Evolutionary conservation across 2,888 invertebrate genomes (phyloP).

Genomic region (Apodemia hepburni): DNA sequence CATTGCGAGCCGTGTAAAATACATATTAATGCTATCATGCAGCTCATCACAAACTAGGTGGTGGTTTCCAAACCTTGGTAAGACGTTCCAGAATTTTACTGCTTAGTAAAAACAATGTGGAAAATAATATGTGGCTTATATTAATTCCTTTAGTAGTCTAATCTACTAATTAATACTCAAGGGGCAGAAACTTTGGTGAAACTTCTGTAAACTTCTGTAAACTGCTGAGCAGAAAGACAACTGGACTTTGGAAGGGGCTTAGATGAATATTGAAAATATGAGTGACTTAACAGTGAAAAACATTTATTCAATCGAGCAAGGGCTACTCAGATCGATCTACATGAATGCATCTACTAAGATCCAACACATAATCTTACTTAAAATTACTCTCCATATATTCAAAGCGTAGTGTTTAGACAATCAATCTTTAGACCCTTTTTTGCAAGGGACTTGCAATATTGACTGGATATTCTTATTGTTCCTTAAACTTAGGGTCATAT

Average conservation of each 20-base stretch:
- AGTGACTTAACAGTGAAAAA: not conserved
- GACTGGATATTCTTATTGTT: slow-evolving; percentile 18
- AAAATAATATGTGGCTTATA: no score
- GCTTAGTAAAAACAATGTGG: no score
- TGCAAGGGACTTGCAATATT: slow-evolving; percentile 44
- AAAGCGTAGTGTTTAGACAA: slow-evolving; percentile 60
- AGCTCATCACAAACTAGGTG: not conserved
- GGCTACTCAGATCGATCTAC: not conserved
- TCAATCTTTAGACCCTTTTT: slow-evolving; percentile 74
- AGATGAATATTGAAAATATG: not conserved
- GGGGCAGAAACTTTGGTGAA: no score
- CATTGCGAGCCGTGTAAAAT: not conserved
- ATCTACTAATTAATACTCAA: no score
- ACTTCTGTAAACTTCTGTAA: no score
- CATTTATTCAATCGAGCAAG: not conserved
- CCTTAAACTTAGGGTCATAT: not conserved
- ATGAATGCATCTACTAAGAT: slow-evolving; percentile 35
- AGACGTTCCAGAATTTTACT: no score
- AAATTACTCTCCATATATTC: slow-evolving; percentile 48
- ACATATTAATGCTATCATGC: not conserved
- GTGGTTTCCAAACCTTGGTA: no score
- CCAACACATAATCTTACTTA: slow-evolving; percentile 36
- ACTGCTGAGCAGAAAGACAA: no score
- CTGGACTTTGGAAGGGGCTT: no score
- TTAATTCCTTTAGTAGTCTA: no score